phyloP scores from a whole-genome alignment of 1,140 invertebrate species.

The Andricus grossulariae region DNA sequence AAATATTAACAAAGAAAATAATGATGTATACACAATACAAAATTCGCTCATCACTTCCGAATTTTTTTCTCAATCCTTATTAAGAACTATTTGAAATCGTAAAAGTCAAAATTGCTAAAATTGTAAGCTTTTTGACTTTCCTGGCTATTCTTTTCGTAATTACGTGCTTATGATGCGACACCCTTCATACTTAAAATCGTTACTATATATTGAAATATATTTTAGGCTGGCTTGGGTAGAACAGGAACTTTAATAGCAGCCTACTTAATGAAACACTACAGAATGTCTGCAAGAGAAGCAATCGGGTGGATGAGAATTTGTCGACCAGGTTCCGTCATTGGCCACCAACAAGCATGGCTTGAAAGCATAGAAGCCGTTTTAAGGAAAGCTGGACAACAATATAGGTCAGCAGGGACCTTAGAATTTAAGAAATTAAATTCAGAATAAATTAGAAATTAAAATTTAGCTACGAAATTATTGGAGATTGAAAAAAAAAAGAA shows the following conservation, averaged over 20 bases:
- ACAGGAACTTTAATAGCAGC: slow-evolving; percentile 89
- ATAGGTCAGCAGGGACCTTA: slow-evolving; percentile 63
- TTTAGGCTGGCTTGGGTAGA: slow-evolving; percentile 86
- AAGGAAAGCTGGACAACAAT: slow-evolving; percentile 72
- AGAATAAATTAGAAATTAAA: slow-evolving; percentile 13
- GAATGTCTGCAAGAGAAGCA: slow-evolving; percentile 86
- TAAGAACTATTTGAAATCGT: too few relatives aligned
- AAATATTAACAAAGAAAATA: too few relatives aligned
- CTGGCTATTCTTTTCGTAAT: too few relatives aligned
- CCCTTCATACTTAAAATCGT: too few relatives aligned
- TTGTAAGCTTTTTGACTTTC: too few relatives aligned
- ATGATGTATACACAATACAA: too few relatives aligned
- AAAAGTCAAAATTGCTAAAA: too few relatives aligned
- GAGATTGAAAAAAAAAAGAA: too few relatives aligned
- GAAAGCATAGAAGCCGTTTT: slow-evolving; percentile 77
- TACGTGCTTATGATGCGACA: too few relatives aligned
- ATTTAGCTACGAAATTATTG: too few relatives aligned
- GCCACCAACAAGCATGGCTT: slow-evolving; percentile 88
- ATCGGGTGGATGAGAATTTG: slow-evolving; percentile 91
- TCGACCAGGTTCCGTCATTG: slow-evolving; percentile 89
- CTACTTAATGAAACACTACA: slow-evolving; percentile 90
- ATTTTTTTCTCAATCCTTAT: too few relatives aligned
- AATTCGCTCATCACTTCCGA: too few relatives aligned
- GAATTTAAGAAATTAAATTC: slow-evolving; percentile 16
- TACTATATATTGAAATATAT: not conserved